These are phyloP conservation scores for Macropus fuliginosus DNA, from an alignment of 2,797 vertebrate genomes.

Conservation along the genomic window DNA sequence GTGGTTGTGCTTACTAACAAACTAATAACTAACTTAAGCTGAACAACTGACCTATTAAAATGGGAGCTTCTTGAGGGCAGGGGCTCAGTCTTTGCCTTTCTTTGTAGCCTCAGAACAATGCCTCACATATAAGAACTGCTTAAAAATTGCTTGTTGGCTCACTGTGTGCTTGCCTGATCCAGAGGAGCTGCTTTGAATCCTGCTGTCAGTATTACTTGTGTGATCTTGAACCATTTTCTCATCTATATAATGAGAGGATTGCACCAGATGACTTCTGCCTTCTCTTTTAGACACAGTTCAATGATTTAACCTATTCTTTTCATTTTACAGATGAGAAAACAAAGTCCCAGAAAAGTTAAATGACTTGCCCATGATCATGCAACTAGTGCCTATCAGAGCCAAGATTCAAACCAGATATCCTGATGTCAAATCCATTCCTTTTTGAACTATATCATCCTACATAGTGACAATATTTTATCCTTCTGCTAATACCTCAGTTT, in stretches of 20 bases:
- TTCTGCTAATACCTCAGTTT: background rate
- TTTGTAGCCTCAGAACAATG: background rate
- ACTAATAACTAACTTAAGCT: background rate
- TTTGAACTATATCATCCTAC: background rate
- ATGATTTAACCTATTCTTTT: background rate
- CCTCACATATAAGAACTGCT: background rate
- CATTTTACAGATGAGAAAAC: background rate
- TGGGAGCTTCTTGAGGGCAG: background rate
- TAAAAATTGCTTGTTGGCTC: background rate
- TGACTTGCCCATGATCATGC: background rate
- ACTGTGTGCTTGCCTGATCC: background rate
- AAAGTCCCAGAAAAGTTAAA: background rate
- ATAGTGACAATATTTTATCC: background rate
- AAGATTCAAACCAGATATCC: background rate
- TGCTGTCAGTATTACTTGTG: background rate
- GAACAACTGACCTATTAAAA: background rate
- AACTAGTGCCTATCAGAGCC: background rate
- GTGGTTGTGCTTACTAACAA: too few relatives aligned
- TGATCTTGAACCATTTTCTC: background rate
- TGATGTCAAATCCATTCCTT: background rate
- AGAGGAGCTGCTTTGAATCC: background rate
- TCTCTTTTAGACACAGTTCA: background rate
- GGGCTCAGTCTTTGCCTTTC: background rate
- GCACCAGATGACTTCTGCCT: background rate
- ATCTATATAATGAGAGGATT: background rate